These are phyloP conservation scores for Rissa tridactyla DNA, from an alignment of 2,113 vertebrate species.

Conservation along the genomic window DNA sequence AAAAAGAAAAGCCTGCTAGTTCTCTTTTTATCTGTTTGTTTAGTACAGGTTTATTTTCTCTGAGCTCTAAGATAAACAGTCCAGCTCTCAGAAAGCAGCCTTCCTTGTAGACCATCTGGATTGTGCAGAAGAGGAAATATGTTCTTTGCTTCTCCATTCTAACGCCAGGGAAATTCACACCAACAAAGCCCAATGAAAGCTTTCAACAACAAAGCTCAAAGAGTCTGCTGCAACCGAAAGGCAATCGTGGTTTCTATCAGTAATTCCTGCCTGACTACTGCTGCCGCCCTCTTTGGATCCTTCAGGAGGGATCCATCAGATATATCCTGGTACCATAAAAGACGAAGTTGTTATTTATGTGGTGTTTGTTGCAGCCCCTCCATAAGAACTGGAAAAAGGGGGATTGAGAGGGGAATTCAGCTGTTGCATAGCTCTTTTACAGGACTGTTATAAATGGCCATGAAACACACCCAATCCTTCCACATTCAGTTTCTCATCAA, in stretches of 20 bases:
- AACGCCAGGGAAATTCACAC: neutral
- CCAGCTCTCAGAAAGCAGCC: neutral
- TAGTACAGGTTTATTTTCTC: neutral
- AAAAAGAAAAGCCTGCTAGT: neutral
- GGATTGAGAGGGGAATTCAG: neutral
- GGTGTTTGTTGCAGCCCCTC: neutral
- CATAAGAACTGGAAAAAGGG: neutral
- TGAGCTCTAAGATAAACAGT: neutral
- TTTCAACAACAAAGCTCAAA: neutral
- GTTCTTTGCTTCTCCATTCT: neutral
- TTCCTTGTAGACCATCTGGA: neutral
- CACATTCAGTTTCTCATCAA: neutral
- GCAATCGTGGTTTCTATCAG: neutral
- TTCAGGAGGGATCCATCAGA: neutral
- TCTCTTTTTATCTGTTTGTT: neutral
- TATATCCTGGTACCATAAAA: neutral
- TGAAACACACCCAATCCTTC: neutral
- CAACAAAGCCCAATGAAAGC: neutral
- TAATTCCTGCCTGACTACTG: neutral
- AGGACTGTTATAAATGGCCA: neutral
- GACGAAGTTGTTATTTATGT: neutral
- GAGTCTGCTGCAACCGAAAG: neutral
- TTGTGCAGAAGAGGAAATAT: neutral
- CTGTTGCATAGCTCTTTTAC: neutral
- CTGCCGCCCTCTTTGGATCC: neutral